Conservation (phyloP, 2,113 vertebrate species). For the Cnemophilus loriae region DNA sequence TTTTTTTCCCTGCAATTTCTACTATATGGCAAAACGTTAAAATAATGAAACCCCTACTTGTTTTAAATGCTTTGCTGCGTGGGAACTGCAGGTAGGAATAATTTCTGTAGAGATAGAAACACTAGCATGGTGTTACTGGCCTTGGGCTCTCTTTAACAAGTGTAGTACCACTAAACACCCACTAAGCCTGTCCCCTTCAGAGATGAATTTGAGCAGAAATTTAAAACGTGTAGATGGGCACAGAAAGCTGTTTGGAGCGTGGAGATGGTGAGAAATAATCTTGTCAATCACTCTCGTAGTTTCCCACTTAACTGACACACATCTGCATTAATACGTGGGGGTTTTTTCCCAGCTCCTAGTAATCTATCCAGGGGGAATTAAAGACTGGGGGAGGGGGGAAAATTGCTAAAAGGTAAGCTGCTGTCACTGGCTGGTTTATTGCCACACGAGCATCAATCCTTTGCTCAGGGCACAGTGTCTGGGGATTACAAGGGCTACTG, state of each 20-base stretch:
- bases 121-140: background rate
- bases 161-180: background rate
- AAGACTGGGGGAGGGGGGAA: background rate
- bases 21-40: background rate
- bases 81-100: background rate
- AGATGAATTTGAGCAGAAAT: constrained; percentile 1
- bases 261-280: constrained; percentile 4
- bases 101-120: background rate
- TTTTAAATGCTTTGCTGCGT: background rate
- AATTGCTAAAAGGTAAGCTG: background rate
- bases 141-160: background rate
- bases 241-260: background rate
- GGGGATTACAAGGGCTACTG: background rate
- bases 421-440: background rate
- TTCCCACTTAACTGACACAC: background rate
- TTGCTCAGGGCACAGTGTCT: background rate
- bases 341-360: background rate
- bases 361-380: background rate
- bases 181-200: background rate
- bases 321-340: background rate
- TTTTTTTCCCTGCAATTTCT: background rate
- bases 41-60: background rate
- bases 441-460: background rate
- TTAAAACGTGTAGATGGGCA: background rate
- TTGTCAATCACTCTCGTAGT: background rate